These are phyloP conservation scores for Parnassius mnemosyne DNA, from an alignment of 2,888 invertebrate species.

Conservation along the genomic window DNA sequence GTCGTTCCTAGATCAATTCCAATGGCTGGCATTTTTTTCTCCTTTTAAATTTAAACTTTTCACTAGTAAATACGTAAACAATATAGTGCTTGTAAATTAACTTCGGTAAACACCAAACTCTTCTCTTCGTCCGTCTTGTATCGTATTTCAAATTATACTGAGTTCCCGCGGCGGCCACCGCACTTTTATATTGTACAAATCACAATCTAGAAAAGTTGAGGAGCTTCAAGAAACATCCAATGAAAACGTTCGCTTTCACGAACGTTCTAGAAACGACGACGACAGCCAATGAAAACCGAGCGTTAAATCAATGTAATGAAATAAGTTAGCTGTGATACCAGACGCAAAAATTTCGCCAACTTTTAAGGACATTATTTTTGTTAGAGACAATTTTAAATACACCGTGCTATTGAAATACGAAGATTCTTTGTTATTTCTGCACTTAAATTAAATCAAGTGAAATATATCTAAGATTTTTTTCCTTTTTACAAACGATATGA, in stretches of 20 bases:
- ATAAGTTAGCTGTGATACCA: slow-evolving; percentile 48
- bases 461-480: no score
- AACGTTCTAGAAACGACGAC: slow-evolving; percentile 8
- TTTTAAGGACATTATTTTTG: background rate
- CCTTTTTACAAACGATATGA: no score
- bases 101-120: slow-evolving; percentile 24
- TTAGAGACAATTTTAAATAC: no score
- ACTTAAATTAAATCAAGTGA: no score
- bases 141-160: slow-evolving; percentile 15
- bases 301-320: background rate
- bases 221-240: slow-evolving; percentile 6
- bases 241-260: background rate
- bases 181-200: slow-evolving; percentile 17
- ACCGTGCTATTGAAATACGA: background rate
- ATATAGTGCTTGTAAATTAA: slow-evolving; percentile 19
- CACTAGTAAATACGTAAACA: slow-evolving; percentile 2
- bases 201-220: slow-evolving; percentile 7
- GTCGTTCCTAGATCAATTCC: slow-evolving; percentile 87
- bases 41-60: slow-evolving; percentile 10
- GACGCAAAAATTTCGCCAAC: background rate
- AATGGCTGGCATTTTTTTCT: slow-evolving; percentile 60
- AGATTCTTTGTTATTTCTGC: background rate
- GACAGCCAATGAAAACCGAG: background rate
- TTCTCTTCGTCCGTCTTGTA: slow-evolving; percentile 6
- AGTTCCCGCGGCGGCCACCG: slow-evolving; percentile 10